These are phyloP conservation scores for Selene dorsalis DNA, from an alignment of 2,797 vertebrate species.

Conservation along the genomic window DNA sequence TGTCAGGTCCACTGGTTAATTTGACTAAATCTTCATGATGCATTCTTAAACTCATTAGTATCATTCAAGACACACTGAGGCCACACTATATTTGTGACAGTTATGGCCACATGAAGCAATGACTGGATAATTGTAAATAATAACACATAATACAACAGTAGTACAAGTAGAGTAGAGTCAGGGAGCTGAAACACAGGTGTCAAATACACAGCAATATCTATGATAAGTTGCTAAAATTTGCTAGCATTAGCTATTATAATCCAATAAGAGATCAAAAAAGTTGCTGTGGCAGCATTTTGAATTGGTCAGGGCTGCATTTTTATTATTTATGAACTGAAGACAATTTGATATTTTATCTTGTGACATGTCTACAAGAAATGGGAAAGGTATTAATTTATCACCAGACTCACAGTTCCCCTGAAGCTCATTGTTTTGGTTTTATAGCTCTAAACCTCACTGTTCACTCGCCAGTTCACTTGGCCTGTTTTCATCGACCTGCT, in stretches of 20 bases:
- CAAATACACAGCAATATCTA: neutral
- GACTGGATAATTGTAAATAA: neutral
- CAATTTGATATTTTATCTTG: neutral
- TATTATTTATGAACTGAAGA: neutral
- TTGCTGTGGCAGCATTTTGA: neutral
- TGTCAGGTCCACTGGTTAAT: too few species aligned
- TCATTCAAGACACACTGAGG: neutral
- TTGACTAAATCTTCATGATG: too few species aligned
- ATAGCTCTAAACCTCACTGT: neutral
- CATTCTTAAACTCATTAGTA: too few species aligned
- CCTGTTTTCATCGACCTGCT: neutral
- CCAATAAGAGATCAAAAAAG: too few species aligned
- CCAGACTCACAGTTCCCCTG: neutral
- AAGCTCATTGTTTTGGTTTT: neutral
- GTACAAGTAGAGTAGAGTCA: too few species aligned
- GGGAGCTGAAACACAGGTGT: too few species aligned
- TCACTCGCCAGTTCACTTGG: neutral
- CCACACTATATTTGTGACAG: neutral
- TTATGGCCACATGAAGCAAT: neutral
- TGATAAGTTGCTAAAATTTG: neutral
- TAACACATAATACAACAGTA: too few species aligned
- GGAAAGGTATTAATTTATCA: neutral
- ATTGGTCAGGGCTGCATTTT: neutral
- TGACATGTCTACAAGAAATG: too few species aligned
- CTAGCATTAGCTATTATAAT: neutral